A percentile compares a stretch with the other conserved stretches of the same genome.
Evolutionary conservation across 2,797 vertebrate species (phyloP).

Genomic region (Fringilla coelebs): DNA sequence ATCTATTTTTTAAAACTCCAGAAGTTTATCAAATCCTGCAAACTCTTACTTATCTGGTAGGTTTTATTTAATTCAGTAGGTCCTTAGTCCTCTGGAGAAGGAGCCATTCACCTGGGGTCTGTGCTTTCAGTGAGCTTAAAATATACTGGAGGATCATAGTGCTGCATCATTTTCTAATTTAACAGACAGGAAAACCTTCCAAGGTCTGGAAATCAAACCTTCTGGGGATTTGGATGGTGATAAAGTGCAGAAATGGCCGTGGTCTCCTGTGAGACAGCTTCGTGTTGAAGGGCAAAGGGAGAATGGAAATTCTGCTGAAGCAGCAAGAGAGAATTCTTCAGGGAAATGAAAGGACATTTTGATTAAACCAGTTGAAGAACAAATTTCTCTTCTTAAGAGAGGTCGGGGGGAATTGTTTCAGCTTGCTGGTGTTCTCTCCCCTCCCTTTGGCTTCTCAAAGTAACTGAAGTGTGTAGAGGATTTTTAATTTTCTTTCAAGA

Average conservation of each 20-base stretch:
- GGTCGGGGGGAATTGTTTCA: not conserved
- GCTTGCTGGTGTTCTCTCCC: not conserved
- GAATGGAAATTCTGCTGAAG: conserved; percentile 36
- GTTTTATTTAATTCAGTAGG: not conserved
- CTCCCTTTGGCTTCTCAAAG: not conserved
- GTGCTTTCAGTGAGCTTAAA: not conserved
- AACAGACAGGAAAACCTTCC: not conserved
- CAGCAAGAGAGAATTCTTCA: not conserved
- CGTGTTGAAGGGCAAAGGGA: conserved; percentile 14
- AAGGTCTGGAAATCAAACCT: not conserved
- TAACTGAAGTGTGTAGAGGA: not conserved
- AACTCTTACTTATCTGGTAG: not conserved
- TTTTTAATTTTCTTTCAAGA: not conserved
- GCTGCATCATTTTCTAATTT: conserved; percentile 27
- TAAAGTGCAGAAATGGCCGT: not conserved
- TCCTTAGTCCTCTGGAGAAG: not conserved
- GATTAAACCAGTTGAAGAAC: conserved; percentile 25
- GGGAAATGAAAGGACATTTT: conserved; percentile 17
- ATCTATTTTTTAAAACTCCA: not conserved
- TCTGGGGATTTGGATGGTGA: conserved; percentile 1
- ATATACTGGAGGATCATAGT: not conserved
- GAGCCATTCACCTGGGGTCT: not conserved
- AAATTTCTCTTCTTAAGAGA: not conserved
- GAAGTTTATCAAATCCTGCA: not conserved
- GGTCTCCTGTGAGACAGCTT: not conserved